These are phyloP conservation scores for Trichogramma pretiosum DNA, from an alignment of 1,140 invertebrate species.

Conservation along the genomic window DNA sequence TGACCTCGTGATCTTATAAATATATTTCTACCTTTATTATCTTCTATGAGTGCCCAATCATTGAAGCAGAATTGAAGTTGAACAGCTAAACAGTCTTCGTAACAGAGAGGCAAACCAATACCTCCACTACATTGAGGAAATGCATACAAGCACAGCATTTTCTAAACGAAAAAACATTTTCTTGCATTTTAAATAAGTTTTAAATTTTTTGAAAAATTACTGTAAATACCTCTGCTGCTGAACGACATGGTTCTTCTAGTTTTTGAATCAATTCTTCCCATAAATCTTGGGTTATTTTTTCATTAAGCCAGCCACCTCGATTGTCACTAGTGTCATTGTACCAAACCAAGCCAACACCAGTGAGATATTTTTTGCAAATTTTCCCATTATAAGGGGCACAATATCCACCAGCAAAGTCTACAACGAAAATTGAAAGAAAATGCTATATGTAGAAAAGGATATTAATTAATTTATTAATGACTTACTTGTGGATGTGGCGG, in stretches of 20 bases:
- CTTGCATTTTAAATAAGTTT: no score
- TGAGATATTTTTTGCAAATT: constrained; percentile 74
- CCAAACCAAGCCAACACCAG: constrained; percentile 66
- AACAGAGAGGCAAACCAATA: constrained; percentile 64
- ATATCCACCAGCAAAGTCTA: constrained; percentile 46
- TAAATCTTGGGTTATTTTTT: constrained; percentile 69
- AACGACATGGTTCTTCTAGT: constrained; percentile 71
- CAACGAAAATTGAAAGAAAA: not conserved
- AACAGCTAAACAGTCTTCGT: constrained; percentile 87
- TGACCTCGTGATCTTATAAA: constrained; percentile 74
- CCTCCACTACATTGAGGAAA: constrained; percentile 75
- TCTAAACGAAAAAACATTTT: constrained; percentile 46
- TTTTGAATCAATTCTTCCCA: constrained; percentile 78
- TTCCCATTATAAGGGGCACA: constrained; percentile 84
- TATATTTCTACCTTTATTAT: constrained; percentile 71
- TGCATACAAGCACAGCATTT: constrained; percentile 82
- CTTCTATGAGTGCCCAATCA: constrained; percentile 84
- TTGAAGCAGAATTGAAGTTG: constrained; percentile 84
- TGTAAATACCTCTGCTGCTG: constrained; percentile 65
- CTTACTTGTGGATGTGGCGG: constrained; percentile 12
- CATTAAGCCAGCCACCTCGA: constrained; percentile 68
- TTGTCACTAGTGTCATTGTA: constrained; percentile 63
- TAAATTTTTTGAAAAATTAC: constrained; percentile 1
- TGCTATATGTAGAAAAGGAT: not conserved
- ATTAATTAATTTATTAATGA: not conserved